A percentile compares a stretch with the other conserved stretches of the same genome.
These are phyloP conservation scores for Parochlus steinenii DNA, from an alignment of 2,888 invertebrate genomes.

Conservation along the genomic window DNA sequence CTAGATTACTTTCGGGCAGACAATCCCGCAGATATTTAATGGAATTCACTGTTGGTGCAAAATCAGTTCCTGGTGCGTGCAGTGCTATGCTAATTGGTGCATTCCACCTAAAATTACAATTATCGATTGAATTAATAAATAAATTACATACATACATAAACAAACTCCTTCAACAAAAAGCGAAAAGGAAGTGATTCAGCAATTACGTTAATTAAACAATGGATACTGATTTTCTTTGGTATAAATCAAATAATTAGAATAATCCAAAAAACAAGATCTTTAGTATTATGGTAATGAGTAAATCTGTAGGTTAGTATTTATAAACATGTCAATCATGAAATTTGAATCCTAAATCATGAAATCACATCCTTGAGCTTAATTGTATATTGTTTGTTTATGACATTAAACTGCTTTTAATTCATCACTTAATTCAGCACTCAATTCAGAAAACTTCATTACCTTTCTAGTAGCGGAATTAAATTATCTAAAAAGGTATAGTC, in stretches of 20 bases:
- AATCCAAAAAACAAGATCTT: background rate
- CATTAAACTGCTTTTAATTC: too few species aligned
- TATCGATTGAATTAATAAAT: background rate
- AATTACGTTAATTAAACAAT: too few species aligned
- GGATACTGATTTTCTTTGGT: too few species aligned
- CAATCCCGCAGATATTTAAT: slow-evolving; percentile 71
- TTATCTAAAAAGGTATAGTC: slow-evolving; percentile 86
- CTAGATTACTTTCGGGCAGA: slow-evolving; percentile 43
- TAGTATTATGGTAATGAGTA: too few species aligned
- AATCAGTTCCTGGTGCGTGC: slow-evolving; percentile 53
- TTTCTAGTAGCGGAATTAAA: slow-evolving; percentile 63
- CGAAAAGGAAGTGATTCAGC: background rate
- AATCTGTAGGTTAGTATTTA: too few species aligned
- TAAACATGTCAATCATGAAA: too few species aligned
- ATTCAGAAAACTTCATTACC: too few species aligned
- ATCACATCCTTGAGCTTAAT: too few species aligned
- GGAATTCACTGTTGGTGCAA: slow-evolving; percentile 57
- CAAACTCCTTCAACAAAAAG: slow-evolving; percentile 12
- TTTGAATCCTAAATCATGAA: too few species aligned
- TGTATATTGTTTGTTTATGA: too few species aligned
- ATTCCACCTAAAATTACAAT: slow-evolving; percentile 32
- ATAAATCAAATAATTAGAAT: slow-evolving; percentile 1
- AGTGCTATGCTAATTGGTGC: slow-evolving; percentile 48
- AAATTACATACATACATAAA: background rate
- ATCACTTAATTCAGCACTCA: too few species aligned